Evolutionary conservation across 2,888 invertebrate species (phyloP), one percentile per base, ranked within the genome.

Genomic region (Oscheius myriophilus): DNA sequence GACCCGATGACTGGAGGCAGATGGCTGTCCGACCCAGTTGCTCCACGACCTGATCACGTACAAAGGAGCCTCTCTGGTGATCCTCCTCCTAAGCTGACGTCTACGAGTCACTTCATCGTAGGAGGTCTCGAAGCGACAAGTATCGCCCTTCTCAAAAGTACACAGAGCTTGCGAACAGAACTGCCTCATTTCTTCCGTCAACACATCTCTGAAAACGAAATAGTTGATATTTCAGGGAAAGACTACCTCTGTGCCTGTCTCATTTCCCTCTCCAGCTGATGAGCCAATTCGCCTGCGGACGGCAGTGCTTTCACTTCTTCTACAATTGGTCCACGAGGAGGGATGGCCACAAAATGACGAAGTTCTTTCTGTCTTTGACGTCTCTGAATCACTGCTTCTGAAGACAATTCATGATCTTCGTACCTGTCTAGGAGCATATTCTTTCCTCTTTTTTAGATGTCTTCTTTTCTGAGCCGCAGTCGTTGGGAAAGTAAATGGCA

Each of bases 11-110:
- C 75, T 59, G 7, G 63, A 52, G 12, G 72, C 70, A 1, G 75
- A 70, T 52, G 73, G 69, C n/a, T 76, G 53, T 42, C 82, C 83
- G 23, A 76, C 71, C 83, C 82, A 83, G 59, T 82, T 81, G 68
- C 79, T 76, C 83, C 83, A 83, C n/a, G 82, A 75, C 49, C 83
- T 55, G 39, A 79, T 75, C 6, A 76, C 75, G 64, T 70, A 72
- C 52, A 69, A 69, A n/a, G 70, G 68, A 1, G 69, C 33, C n/a
- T 68, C 71, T 33, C 33, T 21, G 23, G 46, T 68, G 12, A 43
- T 53, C 46, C 49, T 52, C 26, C 18, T 62, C 16, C 18, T 43
- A 11, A 46, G 46, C 25, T 46, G 53, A 39, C 18, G 41, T 16
- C 54, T 46, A 39, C 58, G 25, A 25, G 74, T 75, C 12, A 67